Conservation (phyloP, 2,888 invertebrate species). For the Temnothorax rugatulus region DNA sequence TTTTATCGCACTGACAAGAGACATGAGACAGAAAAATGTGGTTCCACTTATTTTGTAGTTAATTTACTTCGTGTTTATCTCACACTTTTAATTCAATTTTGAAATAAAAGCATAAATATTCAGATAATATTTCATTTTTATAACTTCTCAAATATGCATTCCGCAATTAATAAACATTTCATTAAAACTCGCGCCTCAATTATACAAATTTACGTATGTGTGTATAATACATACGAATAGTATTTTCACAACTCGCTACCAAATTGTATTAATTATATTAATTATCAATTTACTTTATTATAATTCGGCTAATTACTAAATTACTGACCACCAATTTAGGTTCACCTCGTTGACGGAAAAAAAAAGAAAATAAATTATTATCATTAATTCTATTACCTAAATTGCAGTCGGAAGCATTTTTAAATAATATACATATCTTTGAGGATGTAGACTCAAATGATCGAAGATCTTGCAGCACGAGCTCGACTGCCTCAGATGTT, state of each 20-base stretch:
- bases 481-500: slow-evolving; percentile 33
- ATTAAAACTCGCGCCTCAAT: not conserved
- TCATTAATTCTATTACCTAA: not conserved
- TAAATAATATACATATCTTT: not conserved
- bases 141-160: not conserved
- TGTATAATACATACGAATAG: slow-evolving; percentile 1
- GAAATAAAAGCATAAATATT: not conserved
- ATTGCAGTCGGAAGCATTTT: not conserved
- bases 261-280: slow-evolving; percentile 6
- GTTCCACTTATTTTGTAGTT: not conserved
- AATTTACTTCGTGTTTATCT: slow-evolving; percentile 5
- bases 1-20: not conserved
- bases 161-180: not conserved
- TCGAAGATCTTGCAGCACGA: slow-evolving; percentile 13
- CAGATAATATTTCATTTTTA: not conserved
- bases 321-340: not conserved
- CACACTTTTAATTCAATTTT: not conserved
- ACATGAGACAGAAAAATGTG: not conserved
- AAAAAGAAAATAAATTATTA: not conserved
- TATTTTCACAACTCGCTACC: not conserved
- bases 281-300: not conserved
- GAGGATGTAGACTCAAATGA: slow-evolving; percentile 7
- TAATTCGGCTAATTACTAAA: not conserved
- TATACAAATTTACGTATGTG: slow-evolving; percentile 4
- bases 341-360: not conserved